Evolutionary conservation across 1,140 invertebrate genomes (phyloP).

Genomic region (Maconellicoccus hirsutus): DNA sequence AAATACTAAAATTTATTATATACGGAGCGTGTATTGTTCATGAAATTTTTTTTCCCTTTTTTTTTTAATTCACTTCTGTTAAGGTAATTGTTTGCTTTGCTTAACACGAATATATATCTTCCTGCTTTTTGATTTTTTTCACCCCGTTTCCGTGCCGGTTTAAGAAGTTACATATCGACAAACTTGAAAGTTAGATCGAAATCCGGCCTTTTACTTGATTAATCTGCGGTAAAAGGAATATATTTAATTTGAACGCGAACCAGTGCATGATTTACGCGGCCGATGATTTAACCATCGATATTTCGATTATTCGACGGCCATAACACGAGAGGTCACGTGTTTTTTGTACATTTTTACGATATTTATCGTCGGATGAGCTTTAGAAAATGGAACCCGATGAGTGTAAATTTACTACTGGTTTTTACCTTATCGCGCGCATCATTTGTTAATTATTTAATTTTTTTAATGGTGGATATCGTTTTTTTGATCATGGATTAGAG

Average conservation of each 20-base stretch:
- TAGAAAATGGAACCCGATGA: too few relatives aligned
- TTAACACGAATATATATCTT: not conserved
- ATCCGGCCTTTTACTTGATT: not conserved
- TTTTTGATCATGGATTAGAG: too few relatives aligned
- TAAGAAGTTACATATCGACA: too few relatives aligned
- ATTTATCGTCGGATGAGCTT: not conserved
- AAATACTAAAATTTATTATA: constrained; percentile 14
- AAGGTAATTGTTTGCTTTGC: not conserved
- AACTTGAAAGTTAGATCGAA: too few relatives aligned
- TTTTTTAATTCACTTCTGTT: constrained; percentile 2
- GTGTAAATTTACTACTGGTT: too few relatives aligned
- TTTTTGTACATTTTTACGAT: constrained; percentile 9
- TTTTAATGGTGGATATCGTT: too few relatives aligned
- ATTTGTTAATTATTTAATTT: too few relatives aligned
- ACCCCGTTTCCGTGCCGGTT: not conserved
- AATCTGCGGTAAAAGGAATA: not conserved
- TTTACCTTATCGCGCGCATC: too few relatives aligned
- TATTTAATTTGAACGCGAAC: not conserved
- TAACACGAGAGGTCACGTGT: not conserved
- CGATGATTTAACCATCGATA: not conserved
- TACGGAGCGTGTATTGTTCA: constrained; percentile 12
- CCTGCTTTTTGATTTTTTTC: not conserved
- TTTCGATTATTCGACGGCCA: not conserved
- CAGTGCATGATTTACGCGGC: not conserved
- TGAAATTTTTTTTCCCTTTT: not conserved